These are phyloP conservation scores for Trichomycterus rosablanca DNA, from an alignment of 2,113 vertebrate species.

Conservation along the genomic window DNA sequence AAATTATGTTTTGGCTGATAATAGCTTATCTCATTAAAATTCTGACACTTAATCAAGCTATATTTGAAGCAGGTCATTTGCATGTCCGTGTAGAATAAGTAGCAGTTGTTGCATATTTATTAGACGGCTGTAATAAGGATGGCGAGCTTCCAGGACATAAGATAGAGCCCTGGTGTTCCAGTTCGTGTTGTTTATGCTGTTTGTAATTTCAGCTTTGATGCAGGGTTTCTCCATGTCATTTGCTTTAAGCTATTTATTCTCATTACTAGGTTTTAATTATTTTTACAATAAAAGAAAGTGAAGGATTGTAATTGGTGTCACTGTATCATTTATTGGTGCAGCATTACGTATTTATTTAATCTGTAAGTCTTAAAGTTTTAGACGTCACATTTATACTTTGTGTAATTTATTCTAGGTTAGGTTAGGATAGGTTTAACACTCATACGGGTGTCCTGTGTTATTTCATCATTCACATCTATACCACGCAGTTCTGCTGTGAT, in stretches of 20 bases:
- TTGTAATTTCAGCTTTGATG: too few species aligned
- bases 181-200: constrained; percentile 3
- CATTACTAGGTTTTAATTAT: neutral
- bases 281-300: neutral
- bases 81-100: constrained; percentile 28
- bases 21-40: constrained; percentile 48
- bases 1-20: constrained; percentile 43
- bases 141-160: constrained; percentile 17
- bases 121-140: constrained; percentile 31
- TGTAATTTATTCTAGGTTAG: too few species aligned
- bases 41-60: constrained; percentile 48
- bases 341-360: too few species aligned
- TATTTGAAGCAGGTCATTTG: constrained; percentile 38
- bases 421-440: too few species aligned
- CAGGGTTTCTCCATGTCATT: neutral
- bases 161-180: neutral
- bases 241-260: neutral
- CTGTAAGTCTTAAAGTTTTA: too few species aligned
- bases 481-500: neutral
- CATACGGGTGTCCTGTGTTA: neutral
- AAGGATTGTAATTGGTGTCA: neutral
- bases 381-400: too few species aligned
- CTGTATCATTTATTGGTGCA: too few species aligned
- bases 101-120: constrained; percentile 45
- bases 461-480: constrained; percentile 21